Evolutionary conservation across 2,113 vertebrate genomes (phyloP), one percentile per base, ranked within the genome.

Genomic region (Dendrocopos noguchii): DNA sequence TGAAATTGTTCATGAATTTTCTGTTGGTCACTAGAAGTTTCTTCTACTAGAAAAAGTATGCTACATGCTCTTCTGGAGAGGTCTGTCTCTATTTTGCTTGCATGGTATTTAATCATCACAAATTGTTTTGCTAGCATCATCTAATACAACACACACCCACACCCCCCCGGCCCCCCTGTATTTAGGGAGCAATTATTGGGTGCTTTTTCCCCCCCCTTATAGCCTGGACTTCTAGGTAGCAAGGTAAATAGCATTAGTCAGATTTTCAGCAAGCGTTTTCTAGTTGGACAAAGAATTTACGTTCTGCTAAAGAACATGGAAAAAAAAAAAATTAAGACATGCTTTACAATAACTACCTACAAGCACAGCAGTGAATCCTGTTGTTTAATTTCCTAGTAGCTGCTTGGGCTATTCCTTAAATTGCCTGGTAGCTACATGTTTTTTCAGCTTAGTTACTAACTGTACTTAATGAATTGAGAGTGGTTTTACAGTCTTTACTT

Each of bases 1-100:
- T 72, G 68, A 93, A 87, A 88, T 70, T 52, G 39, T 82, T 91
- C 56, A n/a, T 88, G 46, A 55, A 12, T 72, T 81, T 53, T 90
- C n/a, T 73, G n/a, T 22, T 53, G 39, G 36, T 87, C 67, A 36
- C 64, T 84, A 74, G 39, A 79, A 47, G 13, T 61, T 46, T 85
- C 12, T 83, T 94, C 57, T 72, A 13, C 16, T 46, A 89, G 56
- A 70, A 93, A 42, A 79, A 88, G 19, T 8, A 21, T 13, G 50
- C 18, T 84, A 20, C 31, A 56, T 95, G 77, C 10, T 88, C 9
- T 56, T 91, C 71, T 71, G 73, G 86, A 94, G 70, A 59, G 33
- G 4, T 63, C 20, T 31, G 47, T 34, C 31, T 64, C 56, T 75
- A 9, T 29, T 16, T 77, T 71, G n/a, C 18, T 72, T 94, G 44